These are phyloP conservation scores for Melopsittacus undulatus DNA, from an alignment of 2,797 vertebrate species.

Conservation along the genomic window DNA sequence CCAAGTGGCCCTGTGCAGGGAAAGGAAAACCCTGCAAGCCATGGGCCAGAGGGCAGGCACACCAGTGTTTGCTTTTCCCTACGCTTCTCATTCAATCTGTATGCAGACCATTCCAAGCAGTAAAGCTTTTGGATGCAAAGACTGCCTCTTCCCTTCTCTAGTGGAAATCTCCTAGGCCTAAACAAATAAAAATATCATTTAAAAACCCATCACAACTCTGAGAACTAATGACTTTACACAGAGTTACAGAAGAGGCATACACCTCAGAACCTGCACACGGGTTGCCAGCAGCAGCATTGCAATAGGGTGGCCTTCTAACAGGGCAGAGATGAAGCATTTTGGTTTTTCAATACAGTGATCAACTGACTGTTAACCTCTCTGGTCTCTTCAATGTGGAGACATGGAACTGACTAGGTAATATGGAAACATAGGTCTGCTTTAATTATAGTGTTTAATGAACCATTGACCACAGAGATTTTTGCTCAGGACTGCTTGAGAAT, in stretches of 20 bases:
- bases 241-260: background rate
- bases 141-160: background rate
- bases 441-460: background rate
- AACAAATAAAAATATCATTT: background rate
- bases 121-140: background rate
- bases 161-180: background rate
- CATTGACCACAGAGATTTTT: background rate
- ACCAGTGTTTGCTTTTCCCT: rapidly evolving
- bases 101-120: background rate
- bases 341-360: background rate
- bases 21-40: background rate
- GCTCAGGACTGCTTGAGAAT: background rate
- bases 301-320: background rate
- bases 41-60: background rate
- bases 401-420: background rate
- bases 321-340: background rate
- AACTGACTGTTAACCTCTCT: background rate
- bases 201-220: background rate
- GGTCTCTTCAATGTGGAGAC: background rate
- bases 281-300: background rate
- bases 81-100: background rate
- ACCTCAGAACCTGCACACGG: background rate
- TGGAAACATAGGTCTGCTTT: background rate
- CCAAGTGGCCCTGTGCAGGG: background rate
- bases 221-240: background rate